A percentile compares a stretch with the other conserved stretches of the same genome.
Conservation (phyloP, 2,113 vertebrate genomes). For the Tylochromis polylepis region DNA sequence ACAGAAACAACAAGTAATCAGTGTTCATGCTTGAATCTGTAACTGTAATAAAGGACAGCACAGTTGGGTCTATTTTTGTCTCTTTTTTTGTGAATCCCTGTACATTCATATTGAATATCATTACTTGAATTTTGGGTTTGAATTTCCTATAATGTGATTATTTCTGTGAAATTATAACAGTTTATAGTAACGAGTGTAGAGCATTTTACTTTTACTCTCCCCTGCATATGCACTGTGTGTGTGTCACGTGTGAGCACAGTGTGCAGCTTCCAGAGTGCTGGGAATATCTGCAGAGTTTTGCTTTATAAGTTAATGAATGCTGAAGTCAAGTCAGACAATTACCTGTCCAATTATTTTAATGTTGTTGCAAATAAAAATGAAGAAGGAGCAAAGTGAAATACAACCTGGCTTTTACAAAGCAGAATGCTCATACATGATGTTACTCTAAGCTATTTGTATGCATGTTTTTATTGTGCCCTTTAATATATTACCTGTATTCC, state of each 20-base stretch:
- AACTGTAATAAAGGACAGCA: neutral
- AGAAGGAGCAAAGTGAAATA: neutral
- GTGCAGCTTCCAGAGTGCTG: no score
- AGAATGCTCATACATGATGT: neutral
- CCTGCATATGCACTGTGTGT: neutral
- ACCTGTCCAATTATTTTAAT: neutral
- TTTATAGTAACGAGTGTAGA: neutral
- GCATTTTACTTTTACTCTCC: neutral
- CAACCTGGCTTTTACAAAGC: neutral
- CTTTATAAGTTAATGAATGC: neutral
- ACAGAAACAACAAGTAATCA: neutral
- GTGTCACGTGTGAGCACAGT: neutral
- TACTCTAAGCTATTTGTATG: neutral
- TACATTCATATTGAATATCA: neutral
- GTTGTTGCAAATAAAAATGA: neutral
- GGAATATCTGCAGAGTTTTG: neutral
- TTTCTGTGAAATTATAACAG: neutral
- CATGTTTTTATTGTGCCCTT: neutral
- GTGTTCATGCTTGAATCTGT: neutral
- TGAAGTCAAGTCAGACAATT: neutral
- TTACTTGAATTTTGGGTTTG: neutral
- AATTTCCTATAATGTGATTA: neutral
- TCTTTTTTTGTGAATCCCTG: neutral
- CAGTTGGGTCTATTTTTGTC: neutral
- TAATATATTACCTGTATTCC: neutral